Conservation (phyloP, 2,888 invertebrate species). For the Diploptera punctata region DNA sequence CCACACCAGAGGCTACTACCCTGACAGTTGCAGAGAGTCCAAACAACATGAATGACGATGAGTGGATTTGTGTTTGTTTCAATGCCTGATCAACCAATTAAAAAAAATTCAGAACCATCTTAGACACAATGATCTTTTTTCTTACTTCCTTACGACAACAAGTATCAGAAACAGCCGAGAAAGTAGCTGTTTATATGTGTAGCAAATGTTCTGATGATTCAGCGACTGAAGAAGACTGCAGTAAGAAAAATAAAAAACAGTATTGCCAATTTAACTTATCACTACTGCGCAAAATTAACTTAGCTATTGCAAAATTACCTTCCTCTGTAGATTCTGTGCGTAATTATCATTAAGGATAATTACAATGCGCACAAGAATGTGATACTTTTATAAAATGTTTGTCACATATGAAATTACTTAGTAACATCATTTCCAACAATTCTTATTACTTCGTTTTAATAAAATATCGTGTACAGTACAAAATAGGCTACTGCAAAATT, state of each 20-base stretch:
- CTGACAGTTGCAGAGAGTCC: neutral
- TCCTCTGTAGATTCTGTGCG: neutral
- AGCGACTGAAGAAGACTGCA: too few species aligned
- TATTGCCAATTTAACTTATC: conserved; percentile 2
- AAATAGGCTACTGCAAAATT: too few species aligned
- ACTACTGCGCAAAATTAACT: neutral
- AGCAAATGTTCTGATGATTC: neutral
- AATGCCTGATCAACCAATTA: neutral
- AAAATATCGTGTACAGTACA: neutral
- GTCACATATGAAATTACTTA: neutral
- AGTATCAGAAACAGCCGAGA: neutral
- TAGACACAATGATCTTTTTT: neutral
- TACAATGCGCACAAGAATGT: neutral
- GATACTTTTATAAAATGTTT: neutral
- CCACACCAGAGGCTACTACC: neutral
- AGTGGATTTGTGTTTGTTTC: conserved; percentile 7
- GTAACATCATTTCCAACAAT: neutral
- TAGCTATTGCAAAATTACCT: neutral
- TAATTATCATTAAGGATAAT: neutral
- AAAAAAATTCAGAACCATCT: neutral
- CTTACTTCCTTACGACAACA: neutral
- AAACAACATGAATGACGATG: neutral
- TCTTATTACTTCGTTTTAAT: neutral
- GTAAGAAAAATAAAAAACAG: neutral
- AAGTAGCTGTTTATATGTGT: neutral